Conservation (phyloP, 2,797 vertebrate species). For the Lemur catta region DNA sequence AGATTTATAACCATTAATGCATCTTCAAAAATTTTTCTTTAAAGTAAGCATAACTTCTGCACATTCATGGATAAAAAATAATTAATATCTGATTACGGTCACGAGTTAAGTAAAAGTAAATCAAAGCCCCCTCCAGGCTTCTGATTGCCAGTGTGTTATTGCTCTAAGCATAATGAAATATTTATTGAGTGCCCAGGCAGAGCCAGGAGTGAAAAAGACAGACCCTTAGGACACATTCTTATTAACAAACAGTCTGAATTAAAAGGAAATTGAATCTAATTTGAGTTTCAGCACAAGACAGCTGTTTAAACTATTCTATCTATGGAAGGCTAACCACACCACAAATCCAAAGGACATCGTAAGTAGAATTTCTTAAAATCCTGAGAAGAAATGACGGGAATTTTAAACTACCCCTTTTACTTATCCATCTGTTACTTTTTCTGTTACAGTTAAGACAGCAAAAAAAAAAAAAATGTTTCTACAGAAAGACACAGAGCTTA, state of each 20-base stretch:
- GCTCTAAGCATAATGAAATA: conserved; percentile 54
- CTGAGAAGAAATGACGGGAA: background rate
- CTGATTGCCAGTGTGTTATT: background rate
- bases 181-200: conserved; percentile 54
- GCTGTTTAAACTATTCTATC: conserved; percentile 28
- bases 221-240: conserved; percentile 48
- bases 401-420: conserved; percentile 48
- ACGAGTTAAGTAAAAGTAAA: conserved; percentile 20
- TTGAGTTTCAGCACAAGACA: conserved; percentile 28
- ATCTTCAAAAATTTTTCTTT: conserved; percentile 24
- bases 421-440: conserved; percentile 51
- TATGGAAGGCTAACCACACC: background rate
- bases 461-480: background rate
- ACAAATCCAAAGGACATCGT: background rate
- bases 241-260: conserved; percentile 58
- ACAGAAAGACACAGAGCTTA: background rate
- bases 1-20: conserved; percentile 28
- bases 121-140: background rate
- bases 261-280: conserved; percentile 57
- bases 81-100: conserved; percentile 57
- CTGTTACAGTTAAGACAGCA: background rate
- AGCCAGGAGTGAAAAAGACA: background rate
- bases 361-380: conserved; percentile 38
- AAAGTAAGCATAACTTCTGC: conserved; percentile 49
- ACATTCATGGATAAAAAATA: conserved; percentile 32